Percentiles rank a stretch among this genome's conserved stretches.
Evolutionary conservation across 2,113 vertebrate species (phyloP).

Genomic region (Dolichotis patagonum): DNA sequence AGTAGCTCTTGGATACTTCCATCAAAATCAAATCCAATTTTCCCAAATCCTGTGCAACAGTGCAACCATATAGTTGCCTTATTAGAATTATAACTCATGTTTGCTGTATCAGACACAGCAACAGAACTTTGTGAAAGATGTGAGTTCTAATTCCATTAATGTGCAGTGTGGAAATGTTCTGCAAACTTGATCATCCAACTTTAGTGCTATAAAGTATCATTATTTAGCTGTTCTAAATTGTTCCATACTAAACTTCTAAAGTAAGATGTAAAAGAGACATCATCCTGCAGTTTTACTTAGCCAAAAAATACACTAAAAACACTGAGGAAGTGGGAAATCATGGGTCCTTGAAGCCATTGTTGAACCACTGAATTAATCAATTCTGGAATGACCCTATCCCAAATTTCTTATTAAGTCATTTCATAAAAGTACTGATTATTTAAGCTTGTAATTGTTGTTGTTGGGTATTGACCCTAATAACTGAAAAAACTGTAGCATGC

Average conservation of each 20-base stretch:
- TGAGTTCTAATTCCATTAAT: not conserved
- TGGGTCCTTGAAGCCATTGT: not conserved
- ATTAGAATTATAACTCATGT: not conserved
- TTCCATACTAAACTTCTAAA: not conserved
- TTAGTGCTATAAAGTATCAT: not conserved
- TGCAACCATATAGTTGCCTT: not conserved
- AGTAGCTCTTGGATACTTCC: not conserved
- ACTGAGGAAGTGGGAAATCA: not conserved
- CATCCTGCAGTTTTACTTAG: not conserved
- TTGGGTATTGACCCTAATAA: not conserved
- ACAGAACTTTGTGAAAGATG: not conserved
- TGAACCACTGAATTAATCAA: not conserved
- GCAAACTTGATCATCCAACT: not conserved
- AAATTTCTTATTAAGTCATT: not conserved
- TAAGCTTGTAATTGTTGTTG: not conserved
- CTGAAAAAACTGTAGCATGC: not conserved
- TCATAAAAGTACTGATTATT: not conserved
- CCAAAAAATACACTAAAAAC: slow-evolving; percentile 4
- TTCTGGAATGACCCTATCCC: not conserved
- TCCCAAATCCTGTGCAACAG: not conserved
- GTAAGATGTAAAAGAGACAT: not conserved
- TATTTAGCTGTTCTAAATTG: not conserved
- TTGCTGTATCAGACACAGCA: not conserved
- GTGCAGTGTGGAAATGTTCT: not conserved
- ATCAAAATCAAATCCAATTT: not conserved